Percentiles rank a stretch among this genome's conserved stretches.
Evolutionary conservation across 2,113 vertebrate species (phyloP).

Genomic region (Scophthalmus maximus): DNA sequence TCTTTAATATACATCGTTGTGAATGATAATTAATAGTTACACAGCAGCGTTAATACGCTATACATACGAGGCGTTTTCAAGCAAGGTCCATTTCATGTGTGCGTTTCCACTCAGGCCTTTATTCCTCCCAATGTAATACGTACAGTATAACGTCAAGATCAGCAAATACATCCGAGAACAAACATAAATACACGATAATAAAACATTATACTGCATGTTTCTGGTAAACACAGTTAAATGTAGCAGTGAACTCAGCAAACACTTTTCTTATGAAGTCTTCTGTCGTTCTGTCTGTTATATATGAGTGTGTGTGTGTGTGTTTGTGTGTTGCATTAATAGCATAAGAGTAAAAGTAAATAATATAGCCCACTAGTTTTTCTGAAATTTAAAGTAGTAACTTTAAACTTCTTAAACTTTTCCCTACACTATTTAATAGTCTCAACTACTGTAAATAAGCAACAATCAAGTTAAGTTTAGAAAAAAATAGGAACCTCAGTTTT

Average conservation of each 20-base stretch:
- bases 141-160: constrained; percentile 6
- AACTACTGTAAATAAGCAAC: not conserved
- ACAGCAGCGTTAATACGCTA: constrained; percentile 36
- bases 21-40: constrained; percentile 32
- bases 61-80: constrained; percentile 31
- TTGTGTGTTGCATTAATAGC: not conserved
- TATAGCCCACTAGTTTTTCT: not conserved
- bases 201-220: constrained; percentile 6
- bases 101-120: constrained; percentile 22
- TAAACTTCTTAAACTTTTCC: not conserved
- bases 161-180: constrained; percentile 4
- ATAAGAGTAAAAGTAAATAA: not conserved
- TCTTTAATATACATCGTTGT: constrained; percentile 57
- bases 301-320: not conserved
- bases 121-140: not conserved
- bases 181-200: constrained; percentile 47
- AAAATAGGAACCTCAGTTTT: not conserved
- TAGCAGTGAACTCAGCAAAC: constrained; percentile 21
- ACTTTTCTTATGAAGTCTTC: constrained; percentile 17
- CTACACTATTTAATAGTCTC: not conserved
- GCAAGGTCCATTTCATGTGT: constrained; percentile 34
- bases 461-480: not conserved
- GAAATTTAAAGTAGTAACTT: not conserved
- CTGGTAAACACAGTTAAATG: constrained; percentile 26
- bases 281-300: not conserved